Conservation (phyloP, 2,113 vertebrate species). For the Xiphorhynchus elegans region DNA sequence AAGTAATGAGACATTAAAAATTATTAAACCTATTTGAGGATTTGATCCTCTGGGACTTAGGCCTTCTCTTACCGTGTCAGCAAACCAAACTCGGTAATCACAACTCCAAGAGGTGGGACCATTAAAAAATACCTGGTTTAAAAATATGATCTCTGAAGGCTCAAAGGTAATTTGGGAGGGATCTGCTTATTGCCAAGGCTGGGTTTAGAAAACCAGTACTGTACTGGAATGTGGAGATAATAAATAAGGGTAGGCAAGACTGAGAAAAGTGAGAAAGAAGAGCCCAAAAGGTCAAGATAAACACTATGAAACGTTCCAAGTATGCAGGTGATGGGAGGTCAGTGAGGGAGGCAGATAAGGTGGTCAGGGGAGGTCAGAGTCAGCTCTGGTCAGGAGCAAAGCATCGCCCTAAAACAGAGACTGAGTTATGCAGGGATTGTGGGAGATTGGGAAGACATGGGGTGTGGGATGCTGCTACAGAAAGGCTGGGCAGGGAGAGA, state of each 20-base stretch:
- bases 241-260: constrained; percentile 9
- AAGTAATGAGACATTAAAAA: constrained; percentile 7
- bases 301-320: neutral
- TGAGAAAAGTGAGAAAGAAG: neutral
- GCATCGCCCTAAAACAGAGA: neutral
- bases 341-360: neutral
- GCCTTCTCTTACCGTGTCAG: neutral
- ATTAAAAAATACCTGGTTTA: neutral
- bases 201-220: neutral
- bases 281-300: neutral
- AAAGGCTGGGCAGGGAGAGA: neutral
- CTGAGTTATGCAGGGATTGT: neutral
- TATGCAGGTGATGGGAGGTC: neutral
- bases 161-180: neutral
- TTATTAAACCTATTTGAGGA: neutral
- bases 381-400: neutral
- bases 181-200: neutral
- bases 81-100: neutral
- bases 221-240: neutral
- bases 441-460: neutral
- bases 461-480: neutral
- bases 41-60: neutral
- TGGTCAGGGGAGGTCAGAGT: neutral
- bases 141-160: neutral
- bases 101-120: neutral